A percentile compares a stretch with the other conserved stretches of the same genome.
Evolutionary conservation across 2,113 vertebrate species (phyloP).

Genomic region (Charina bottae): DNA sequence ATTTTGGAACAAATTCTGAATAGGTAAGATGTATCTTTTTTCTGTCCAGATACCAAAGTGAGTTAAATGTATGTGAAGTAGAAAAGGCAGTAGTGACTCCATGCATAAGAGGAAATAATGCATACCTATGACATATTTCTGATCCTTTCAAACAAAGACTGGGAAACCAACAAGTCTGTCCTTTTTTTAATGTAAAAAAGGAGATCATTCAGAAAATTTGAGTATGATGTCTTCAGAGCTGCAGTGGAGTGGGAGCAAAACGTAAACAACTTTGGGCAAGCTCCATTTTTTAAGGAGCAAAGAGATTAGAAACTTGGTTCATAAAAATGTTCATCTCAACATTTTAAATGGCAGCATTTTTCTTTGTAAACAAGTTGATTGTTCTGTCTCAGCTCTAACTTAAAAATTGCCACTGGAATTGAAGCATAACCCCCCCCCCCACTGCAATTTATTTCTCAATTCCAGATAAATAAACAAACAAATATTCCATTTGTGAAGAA

Average conservation of each 20-base stretch:
- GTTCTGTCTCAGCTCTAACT: neutral
- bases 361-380: neutral
- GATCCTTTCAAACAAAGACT: neutral
- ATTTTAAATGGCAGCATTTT: neutral
- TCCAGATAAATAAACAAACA: neutral
- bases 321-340: neutral
- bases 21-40: neutral
- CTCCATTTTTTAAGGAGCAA: neutral
- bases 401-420: neutral
- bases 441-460: neutral
- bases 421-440: neutral
- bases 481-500: neutral
- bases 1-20: neutral
- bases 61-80: neutral
- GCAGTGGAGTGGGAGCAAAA: neutral
- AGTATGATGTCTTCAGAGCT: neutral
- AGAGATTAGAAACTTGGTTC: neutral
- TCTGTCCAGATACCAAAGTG: neutral
- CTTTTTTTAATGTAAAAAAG: neutral
- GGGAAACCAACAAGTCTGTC: neutral
- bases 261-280: neutral
- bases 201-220: neutral
- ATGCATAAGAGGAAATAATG: neutral
- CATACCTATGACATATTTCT: neutral
- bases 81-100: neutral